Evolutionary conservation across 2,113 vertebrate species (phyloP).

Genomic region (Trachemys scripta): DNA sequence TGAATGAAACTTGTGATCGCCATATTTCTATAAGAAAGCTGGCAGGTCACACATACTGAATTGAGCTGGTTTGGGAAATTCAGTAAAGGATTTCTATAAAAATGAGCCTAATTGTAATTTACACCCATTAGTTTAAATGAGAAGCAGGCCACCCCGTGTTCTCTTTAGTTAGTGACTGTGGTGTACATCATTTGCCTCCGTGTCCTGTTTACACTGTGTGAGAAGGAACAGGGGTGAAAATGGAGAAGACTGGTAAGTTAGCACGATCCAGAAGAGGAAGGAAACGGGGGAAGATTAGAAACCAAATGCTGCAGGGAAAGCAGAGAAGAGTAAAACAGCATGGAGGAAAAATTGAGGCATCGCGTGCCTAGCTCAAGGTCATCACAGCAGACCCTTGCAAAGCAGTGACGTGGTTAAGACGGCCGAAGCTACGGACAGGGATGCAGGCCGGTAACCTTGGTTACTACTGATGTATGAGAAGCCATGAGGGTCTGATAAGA

Average conservation of each 20-base stretch:
- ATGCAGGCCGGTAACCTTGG: not conserved
- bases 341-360: not conserved
- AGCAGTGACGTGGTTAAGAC: not conserved
- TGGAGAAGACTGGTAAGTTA: not conserved
- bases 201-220: not conserved
- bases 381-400: accelerated
- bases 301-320: not conserved
- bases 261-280: not conserved
- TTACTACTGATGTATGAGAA: not conserved
- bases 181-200: not conserved
- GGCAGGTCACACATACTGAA: not conserved
- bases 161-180: not conserved
- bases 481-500: not conserved
- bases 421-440: not conserved
- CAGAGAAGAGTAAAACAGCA: not conserved
- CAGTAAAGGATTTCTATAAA: not conserved
- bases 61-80: not conserved
- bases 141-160: not conserved
- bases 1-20: not conserved
- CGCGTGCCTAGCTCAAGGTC: not conserved
- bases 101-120: not conserved
- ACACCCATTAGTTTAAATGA: too few relatives aligned
- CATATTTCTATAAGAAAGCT: not conserved
- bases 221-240: not conserved
- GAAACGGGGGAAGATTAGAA: not conserved